phyloP scores from a whole-genome alignment of 2,113 vertebrate genomes.

The Halichoerus grypus region DNA sequence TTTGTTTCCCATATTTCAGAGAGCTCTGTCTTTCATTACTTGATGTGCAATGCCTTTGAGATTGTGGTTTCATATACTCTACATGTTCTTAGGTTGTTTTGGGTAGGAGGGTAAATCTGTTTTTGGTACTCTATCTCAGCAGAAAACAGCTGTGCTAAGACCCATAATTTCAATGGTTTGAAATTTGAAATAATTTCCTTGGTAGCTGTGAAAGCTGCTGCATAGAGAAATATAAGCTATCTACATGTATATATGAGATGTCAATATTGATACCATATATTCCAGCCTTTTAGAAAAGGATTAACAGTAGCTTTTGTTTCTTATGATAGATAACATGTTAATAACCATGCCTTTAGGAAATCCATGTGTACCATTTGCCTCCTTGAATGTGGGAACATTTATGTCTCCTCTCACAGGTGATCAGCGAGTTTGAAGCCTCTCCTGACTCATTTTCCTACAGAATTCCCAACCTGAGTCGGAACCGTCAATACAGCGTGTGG shows the following conservation, averaged over 20 bases:
- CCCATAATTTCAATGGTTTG: background rate
- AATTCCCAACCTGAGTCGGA: conserved; percentile 96
- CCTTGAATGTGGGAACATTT: conserved; percentile 85
- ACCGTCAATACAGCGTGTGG: conserved; percentile 98
- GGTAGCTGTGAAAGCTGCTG: background rate
- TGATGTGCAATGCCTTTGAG: background rate
- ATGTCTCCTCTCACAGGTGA: conserved; percentile 92
- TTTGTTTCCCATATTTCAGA: background rate
- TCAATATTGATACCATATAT: background rate
- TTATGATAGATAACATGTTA: background rate
- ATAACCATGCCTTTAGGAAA: background rate
- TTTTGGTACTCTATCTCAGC: background rate
- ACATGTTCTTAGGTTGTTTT: background rate
- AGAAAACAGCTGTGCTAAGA: background rate
- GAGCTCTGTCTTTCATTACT: accelerated
- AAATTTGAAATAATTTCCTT: background rate
- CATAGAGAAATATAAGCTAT: too few species aligned
- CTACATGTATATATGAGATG: background rate
- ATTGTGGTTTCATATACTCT: accelerated
- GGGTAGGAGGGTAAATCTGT: background rate
- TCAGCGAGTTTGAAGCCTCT: conserved; percentile 99
- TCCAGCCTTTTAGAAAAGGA: background rate
- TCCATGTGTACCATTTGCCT: conserved; percentile 44
- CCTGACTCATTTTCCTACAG: conserved; percentile 97
- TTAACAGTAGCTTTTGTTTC: accelerated